These are phyloP conservation scores for Magallana gigas DNA, from an alignment of 1,140 invertebrate species.

Conservation along the genomic window DNA sequence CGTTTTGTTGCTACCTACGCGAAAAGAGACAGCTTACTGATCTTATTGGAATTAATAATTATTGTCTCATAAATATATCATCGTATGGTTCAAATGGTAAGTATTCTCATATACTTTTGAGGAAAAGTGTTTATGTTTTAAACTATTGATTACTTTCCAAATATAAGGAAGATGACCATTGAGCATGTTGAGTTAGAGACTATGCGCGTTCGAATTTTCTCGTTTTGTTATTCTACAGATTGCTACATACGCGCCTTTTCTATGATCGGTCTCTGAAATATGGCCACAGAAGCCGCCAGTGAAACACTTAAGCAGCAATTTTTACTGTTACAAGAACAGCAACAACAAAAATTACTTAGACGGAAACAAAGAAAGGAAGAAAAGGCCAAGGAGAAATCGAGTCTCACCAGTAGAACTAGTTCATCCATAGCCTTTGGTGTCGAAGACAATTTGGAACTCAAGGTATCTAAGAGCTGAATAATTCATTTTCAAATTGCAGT, in stretches of 20 bases:
- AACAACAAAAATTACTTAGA: slow-evolving; percentile 72
- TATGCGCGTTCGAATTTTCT: neutral
- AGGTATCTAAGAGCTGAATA: slow-evolving; percentile 56
- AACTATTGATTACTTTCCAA: too few relatives aligned
- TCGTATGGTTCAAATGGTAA: too few relatives aligned
- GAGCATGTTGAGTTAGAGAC: too few relatives aligned
- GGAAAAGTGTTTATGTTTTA: too few relatives aligned
- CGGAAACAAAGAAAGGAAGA: slow-evolving; percentile 73
- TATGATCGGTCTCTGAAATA: neutral
- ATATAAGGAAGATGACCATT: too few relatives aligned
- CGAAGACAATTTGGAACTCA: slow-evolving; percentile 71
- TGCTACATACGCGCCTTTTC: too few relatives aligned
- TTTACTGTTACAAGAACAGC: slow-evolving; percentile 74
- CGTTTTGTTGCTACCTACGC: slow-evolving; percentile 23
- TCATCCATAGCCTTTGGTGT: slow-evolving; percentile 69
- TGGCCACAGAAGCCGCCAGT: slow-evolving; percentile 54
- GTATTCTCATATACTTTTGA: too few relatives aligned
- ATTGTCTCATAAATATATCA: too few relatives aligned
- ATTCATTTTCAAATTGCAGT: too few relatives aligned
- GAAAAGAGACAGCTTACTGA: neutral
- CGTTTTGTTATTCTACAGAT: neutral
- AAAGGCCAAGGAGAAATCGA: slow-evolving; percentile 66
- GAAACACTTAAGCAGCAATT: slow-evolving; percentile 73
- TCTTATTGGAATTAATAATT: too few relatives aligned
- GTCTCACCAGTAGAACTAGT: slow-evolving; percentile 49